Base-by-base conservation (phyloP, 1,140 invertebrate genomes). In the Stegodyphus mimosarum region DNA sequence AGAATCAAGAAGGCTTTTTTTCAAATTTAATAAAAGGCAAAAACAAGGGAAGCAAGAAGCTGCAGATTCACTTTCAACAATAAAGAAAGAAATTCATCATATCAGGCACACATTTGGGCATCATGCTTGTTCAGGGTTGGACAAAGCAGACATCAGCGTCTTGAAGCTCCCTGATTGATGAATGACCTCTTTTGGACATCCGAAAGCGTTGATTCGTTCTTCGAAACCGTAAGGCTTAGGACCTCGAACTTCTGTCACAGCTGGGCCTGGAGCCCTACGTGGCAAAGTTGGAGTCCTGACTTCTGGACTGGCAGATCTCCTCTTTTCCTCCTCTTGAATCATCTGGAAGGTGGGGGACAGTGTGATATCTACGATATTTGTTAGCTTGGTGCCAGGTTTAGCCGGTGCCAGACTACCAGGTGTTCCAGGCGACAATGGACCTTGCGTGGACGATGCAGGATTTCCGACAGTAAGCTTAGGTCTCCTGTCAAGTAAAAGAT, bases 321-420 rank as follows among this genome's bases (percentile, higher is more conserved):
- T 67, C 15, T 79, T 66, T 69, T 84, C 86, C n/a, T 33, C 80
- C 48, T 87, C 86, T n/a, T 87, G 86, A 13, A 87, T 78, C 73
- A 87, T 74, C 49, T 86, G 87, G 86, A 87, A 88, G 49, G 88
- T 88, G 15, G 88, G 88, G 11, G 88, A 88, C 13, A 85, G 60
- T 3, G 87, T 87, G 72, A 88, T 88, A 67, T 88, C 87, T 13
- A 85, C 86, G n/a, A 83, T 86, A 50, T 78, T 86, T 67, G 74
- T 50, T 7, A 78, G 52, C 50, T 73, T 80, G 51, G 73, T 84
- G 11, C 78, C 83, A 33, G 78, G 76, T 55, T 52, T 81, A 48
- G 69, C 73, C 4, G 70, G 60, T 7, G 80, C 78, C 49, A 70
- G 15, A 48, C 64, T 70, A 9, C 73, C 72, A 13, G 76, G 76